Evolutionary conservation across 2,888 invertebrate species (phyloP).

Genomic region (Eupeodes latifasciatus): DNA sequence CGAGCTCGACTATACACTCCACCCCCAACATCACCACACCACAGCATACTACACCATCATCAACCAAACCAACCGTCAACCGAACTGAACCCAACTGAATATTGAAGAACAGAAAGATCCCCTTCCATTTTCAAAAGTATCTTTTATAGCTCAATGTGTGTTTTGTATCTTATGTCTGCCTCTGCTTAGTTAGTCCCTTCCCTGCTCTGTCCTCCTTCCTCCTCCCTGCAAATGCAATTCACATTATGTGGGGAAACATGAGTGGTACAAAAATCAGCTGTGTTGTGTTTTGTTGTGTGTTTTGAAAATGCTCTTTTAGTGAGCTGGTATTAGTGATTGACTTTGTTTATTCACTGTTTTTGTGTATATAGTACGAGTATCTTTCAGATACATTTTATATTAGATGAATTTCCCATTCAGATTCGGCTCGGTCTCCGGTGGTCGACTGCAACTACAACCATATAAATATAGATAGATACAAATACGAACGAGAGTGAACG

Average conservation of each 20-base stretch:
- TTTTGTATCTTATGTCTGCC: constrained; percentile 51
- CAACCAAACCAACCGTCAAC: background rate
- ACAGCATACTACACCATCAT: background rate
- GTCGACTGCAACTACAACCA: background rate
- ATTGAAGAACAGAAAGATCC: background rate
- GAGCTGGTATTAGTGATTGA: constrained; percentile 65
- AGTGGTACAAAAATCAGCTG: constrained; percentile 57
- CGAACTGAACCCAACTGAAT: no score
- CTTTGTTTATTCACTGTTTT: constrained; percentile 45
- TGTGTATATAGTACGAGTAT: constrained; percentile 13
- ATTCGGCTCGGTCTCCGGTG: background rate
- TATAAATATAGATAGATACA: no score
- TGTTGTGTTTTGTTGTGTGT: constrained; percentile 9
- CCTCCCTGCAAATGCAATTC: background rate
- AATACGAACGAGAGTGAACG: constrained; percentile 31
- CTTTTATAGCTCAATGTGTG: background rate
- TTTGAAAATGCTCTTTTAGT: constrained; percentile 21
- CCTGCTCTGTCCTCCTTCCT: no score
- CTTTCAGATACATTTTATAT: constrained; percentile 74
- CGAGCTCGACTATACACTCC: background rate
- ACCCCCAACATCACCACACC: background rate
- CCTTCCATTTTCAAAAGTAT: constrained; percentile 21
- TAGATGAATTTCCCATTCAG: constrained; percentile 72
- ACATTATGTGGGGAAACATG: constrained; percentile 37
- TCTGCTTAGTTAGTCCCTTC: background rate